Base-by-base conservation (phyloP, 92 coral and sea anemone species). In the Parazoanthus swiftii region DNA sequence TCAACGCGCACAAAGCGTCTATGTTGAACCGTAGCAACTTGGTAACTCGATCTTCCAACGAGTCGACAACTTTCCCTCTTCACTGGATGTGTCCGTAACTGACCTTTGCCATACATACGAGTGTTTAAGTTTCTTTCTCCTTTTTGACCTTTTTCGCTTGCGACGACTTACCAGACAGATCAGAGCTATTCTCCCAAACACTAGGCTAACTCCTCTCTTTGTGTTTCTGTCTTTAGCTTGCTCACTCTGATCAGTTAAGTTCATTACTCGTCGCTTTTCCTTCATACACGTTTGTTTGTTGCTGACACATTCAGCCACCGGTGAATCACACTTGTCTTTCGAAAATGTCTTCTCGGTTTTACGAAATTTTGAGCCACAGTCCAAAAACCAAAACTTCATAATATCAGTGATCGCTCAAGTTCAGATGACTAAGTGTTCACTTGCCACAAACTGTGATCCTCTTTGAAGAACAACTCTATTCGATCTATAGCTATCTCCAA, bases 71-170 rank as follows among this genome's bases (percentile, higher is more conserved):
- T 56, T 80, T 80, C 85, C 58, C 33, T 80, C 85, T 11, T 59
- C 85, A 23, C 63, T 54, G 48, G 85, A 33, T 15, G 71, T 42
- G 23, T 80, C 85, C 15, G 71, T 80, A 5, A 80, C 85, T 29
- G 85, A 80, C 71, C 85, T 58, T 33, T 80, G 85, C 85, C 85
- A 80, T 58, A 36, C 50, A 36, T 80, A 58, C 13, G 85, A 80
- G 46, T 35, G 73, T 59, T 80, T 80, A 0, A 6, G n/a, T 59
- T 80, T 80, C 5, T 38, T 80, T 50, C 65, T 80, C 46, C 85
- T 25, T 79, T 51, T 58, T 20, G 85, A 23, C n/a, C 46, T 58
- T 58, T 54, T 58, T 36, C 85, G 73, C n/a, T 63, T 56, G 16
- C 71, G 70, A 16, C 50, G 18, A 35, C 50, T 35, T 72, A 80